These are phyloP conservation scores for Calameuta filiformis DNA, from an alignment of 2,888 invertebrate genomes.

Conservation along the genomic window DNA sequence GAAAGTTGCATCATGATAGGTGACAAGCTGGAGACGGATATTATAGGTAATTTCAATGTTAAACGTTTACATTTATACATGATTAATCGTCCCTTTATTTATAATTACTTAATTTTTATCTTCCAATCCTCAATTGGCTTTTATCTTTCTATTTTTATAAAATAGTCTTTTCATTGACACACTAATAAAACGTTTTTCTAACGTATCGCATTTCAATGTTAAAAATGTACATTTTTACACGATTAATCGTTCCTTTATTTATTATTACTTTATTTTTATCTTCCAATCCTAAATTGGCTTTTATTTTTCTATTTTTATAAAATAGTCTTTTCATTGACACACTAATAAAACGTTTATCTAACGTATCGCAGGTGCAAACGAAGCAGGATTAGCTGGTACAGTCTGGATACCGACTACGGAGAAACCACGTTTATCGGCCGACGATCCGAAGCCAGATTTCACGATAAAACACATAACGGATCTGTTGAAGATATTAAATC, in stretches of 20 bases:
- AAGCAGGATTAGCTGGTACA: conserved; percentile 81
- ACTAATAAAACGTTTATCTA: background rate
- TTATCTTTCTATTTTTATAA: no score
- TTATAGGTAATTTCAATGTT: conserved; percentile 67
- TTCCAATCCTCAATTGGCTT: no score
- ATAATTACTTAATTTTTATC: no score
- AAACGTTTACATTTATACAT: background rate
- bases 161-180: no score
- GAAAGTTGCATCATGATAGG: conserved; percentile 87
- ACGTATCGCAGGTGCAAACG: conserved; percentile 73
- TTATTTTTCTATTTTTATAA: no score
- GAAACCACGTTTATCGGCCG: conserved; percentile 54
- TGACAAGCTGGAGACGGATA: conserved; percentile 89
- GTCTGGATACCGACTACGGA: conserved; percentile 79
- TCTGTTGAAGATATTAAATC: conserved; percentile 70
- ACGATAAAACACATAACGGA: conserved; percentile 76
- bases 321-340: no score
- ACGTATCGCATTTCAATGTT: conserved; percentile 36
- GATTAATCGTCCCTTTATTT: background rate
- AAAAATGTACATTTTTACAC: background rate
- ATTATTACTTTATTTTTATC: no score
- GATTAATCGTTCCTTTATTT: background rate
- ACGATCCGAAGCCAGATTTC: conserved; percentile 72
- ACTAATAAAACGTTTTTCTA: background rate
- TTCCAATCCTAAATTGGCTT: no score